A percentile compares a stretch with the other conserved stretches of the same genome.
phyloP scores from a whole-genome alignment of 92 coral and sea anemone species.

The Phenganax stokvisi region DNA sequence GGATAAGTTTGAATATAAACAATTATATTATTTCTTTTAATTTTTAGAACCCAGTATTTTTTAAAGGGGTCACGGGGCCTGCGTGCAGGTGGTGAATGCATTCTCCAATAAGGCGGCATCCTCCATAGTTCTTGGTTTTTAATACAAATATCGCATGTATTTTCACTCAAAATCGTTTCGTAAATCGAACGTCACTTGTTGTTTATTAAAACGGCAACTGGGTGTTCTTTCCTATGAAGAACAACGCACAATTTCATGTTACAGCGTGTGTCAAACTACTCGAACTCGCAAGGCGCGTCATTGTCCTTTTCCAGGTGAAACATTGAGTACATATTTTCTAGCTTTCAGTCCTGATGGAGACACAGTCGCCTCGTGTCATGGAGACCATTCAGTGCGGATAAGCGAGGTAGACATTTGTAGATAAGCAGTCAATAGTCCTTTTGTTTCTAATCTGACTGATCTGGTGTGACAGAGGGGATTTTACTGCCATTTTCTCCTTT shows the following conservation, averaged over 20 bases:
- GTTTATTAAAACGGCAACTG: conserved; percentile 32
- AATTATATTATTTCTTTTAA: too few species aligned
- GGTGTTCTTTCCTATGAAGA: not conserved
- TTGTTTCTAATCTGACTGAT: too few species aligned
- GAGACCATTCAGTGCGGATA: conserved; percentile 82
- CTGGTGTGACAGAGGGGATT: too few species aligned
- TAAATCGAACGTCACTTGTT: conserved; percentile 9
- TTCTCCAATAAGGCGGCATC: too few species aligned
- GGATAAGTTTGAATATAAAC: not conserved
- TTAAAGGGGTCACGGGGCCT: too few species aligned
- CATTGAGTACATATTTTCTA: conserved; percentile 74
- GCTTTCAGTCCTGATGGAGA: conserved; percentile 82
- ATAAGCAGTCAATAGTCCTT: too few species aligned
- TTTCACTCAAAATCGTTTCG: not conserved
- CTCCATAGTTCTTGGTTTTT: too few species aligned
- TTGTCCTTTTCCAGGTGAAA: conserved; percentile 63
- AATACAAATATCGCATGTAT: too few species aligned
- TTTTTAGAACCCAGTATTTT: too few species aligned
- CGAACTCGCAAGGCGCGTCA: not conserved
- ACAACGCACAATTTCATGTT: not conserved
- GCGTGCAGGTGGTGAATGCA: too few species aligned
- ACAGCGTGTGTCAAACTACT: conserved; percentile 9
- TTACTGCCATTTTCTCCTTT: too few species aligned
- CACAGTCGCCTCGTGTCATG: conserved; percentile 88
- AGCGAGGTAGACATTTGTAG: conserved; percentile 31